Evolutionary conservation across 2,797 vertebrate genomes (phyloP).

Genomic region (Crossoptilon crossoptilon): DNA sequence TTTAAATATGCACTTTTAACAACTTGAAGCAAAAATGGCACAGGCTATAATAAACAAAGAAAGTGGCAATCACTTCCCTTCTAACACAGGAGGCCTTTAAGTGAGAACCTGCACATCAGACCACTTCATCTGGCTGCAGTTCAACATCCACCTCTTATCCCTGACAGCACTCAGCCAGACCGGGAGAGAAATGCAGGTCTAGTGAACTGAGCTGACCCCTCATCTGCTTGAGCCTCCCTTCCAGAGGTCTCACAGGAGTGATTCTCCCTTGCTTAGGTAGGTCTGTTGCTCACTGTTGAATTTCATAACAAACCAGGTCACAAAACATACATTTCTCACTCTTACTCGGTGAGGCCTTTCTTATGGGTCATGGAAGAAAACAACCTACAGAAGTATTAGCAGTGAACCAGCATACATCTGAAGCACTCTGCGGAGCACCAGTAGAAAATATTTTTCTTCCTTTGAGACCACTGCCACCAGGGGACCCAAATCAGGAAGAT

Average conservation of each 20-base stretch:
- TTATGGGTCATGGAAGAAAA: background rate
- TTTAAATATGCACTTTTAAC: background rate
- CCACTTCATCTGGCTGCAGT: background rate
- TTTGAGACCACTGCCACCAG: background rate
- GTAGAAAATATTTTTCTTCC: background rate
- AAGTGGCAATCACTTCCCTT: background rate
- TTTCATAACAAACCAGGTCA: background rate
- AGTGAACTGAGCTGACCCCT: background rate
- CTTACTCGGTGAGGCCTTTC: background rate
- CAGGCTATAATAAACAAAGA: background rate
- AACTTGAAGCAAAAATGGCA: background rate
- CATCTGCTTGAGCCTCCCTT: background rate
- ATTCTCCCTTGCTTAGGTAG: background rate
- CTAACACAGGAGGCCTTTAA: background rate
- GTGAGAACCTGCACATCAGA: fast-evolving
- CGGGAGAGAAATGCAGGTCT: background rate
- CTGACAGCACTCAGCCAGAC: background rate
- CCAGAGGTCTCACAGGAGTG: background rate
- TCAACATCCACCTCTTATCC: background rate
- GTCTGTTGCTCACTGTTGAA: background rate
- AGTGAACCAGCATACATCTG: background rate
- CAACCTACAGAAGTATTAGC: background rate
- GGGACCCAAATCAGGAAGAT: background rate
- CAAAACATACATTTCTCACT: background rate
- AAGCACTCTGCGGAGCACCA: background rate